A percentile compares a stretch with the other conserved stretches of the same genome.
These are phyloP conservation scores for Delia radicum DNA, from an alignment of 1,140 invertebrate species.

Conservation along the genomic window DNA sequence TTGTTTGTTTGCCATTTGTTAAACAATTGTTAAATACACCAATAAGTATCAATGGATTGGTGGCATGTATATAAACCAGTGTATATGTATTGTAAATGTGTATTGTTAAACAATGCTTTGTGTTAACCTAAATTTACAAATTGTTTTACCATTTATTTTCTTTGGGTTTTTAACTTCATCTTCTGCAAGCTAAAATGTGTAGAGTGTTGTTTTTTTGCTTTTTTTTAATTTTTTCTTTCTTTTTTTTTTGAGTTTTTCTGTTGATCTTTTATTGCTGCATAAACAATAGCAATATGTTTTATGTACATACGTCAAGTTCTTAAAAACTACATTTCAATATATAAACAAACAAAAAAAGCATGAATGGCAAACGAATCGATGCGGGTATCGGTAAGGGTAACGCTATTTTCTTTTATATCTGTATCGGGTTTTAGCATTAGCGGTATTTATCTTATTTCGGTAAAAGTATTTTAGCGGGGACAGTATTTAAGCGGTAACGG, in stretches of 20 bases:
- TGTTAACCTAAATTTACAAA: not conserved
- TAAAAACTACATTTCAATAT: not conserved
- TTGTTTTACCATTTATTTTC: not conserved
- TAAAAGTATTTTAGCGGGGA: no score
- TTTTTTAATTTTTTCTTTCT: no score
- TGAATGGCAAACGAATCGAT: no score
- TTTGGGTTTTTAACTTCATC: not conserved
- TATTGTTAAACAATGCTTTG: not conserved
- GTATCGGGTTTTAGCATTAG: no score
- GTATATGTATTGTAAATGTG: not conserved
- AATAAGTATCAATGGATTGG: not conserved
- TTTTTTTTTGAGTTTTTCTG: not conserved
- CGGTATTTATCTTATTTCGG: no score
- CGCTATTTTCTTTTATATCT: no score
- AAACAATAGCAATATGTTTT: slow-evolving; percentile 10
- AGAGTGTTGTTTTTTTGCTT: not conserved
- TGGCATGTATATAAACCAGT: not conserved
- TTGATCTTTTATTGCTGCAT: not conserved
- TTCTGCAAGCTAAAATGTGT: not conserved
- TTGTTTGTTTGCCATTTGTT: not conserved
- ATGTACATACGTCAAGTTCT: not conserved
- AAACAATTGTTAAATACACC: not conserved
- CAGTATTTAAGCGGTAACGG: no score
- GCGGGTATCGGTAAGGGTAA: no score
- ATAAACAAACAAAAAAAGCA: slow-evolving; percentile 3